Evolutionary conservation across 1,140 invertebrate genomes (phyloP), one percentile per base, ranked within the genome.

Genomic region (Bombus waltoni): DNA sequence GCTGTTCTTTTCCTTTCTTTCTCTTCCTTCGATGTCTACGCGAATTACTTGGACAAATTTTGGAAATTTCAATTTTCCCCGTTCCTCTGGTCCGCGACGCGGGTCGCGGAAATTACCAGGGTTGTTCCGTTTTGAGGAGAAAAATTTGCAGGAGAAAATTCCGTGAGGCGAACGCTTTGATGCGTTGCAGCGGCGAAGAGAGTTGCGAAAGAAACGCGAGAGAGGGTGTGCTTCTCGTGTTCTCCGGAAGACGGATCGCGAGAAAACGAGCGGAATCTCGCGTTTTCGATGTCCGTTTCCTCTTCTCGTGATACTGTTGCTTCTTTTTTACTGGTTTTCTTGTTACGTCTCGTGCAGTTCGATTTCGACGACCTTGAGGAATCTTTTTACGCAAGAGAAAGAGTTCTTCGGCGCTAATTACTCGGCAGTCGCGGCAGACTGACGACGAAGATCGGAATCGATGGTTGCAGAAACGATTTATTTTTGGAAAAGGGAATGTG

Each of bases 81-180:
- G 8, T 72, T 72, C 28, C 40, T 40, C 38, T 13, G 10, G 25
- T 2, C 25, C 70, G 38, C 28, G 71, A 72, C 15, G 5, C 42
- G 40, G 28, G 8, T 25, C 40, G 42, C 40, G 72, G 72, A 73
- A 73, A 73, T 73, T 73, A 32, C 42, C n/a, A 32, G 5, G 72
- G 40, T 13, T 42, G 28, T 25, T 25, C 68, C 6, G 18, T 35
- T 68, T 25, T 5, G 40, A 18, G 40, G 6, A 18, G 71, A 18
- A 22, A 73, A 42, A 73, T 73, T 44, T 44, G 0, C n/a, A 28
- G 28, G 8, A 32, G 72, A 74, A 47, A 47, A 73, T 44, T 47
- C n/a, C n/a, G 28, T 0, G 42, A n/a, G 72, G 8, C 72, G 42
- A 42, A 74, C 72, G 72, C 72, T 74, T 74, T 74, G 72, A 74